These are phyloP conservation scores for Drosophila prosaltans DNA, from an alignment of 1,140 invertebrate genomes.

Conservation along the genomic window DNA sequence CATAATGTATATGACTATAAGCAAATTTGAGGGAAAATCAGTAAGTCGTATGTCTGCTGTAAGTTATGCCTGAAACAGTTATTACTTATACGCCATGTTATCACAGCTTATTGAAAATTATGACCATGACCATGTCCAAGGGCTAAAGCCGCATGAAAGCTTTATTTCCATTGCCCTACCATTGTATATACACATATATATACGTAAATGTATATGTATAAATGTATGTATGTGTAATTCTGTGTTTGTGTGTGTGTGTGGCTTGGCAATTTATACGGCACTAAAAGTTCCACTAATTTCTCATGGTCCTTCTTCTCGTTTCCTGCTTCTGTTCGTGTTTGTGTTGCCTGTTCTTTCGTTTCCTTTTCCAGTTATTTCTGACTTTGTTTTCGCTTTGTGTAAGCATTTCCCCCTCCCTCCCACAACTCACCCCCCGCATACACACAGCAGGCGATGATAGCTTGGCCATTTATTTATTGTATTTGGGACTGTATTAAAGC, in stretches of 20 bases:
- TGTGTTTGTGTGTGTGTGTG: conserved; percentile 17
- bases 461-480: conserved; percentile 49
- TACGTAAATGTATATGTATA: conserved; percentile 27
- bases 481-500: conserved; percentile 70
- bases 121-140: conserved; percentile 38
- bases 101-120: conserved; percentile 71
- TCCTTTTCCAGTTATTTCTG: conserved; percentile 15
- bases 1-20: conserved; percentile 52
- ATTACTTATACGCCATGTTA: conserved; percentile 70
- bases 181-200: background rate
- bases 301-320: conserved; percentile 22
- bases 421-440: conserved; percentile 38
- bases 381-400: conserved; percentile 23
- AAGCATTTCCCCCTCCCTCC: background rate
- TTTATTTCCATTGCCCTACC: conserved; percentile 37
- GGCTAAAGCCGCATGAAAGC: conserved; percentile 30
- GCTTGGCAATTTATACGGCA: conserved; percentile 62
- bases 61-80: conserved; percentile 48
- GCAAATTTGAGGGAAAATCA: conserved; percentile 31
- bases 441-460: conserved; percentile 38
- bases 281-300: conserved; percentile 76
- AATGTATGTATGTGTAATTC: conserved; percentile 13
- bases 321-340: conserved; percentile 19
- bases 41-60: conserved; percentile 11
- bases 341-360: background rate